phyloP scores from a whole-genome alignment of 2,797 vertebrate species.

The Iguana delicatissima region DNA sequence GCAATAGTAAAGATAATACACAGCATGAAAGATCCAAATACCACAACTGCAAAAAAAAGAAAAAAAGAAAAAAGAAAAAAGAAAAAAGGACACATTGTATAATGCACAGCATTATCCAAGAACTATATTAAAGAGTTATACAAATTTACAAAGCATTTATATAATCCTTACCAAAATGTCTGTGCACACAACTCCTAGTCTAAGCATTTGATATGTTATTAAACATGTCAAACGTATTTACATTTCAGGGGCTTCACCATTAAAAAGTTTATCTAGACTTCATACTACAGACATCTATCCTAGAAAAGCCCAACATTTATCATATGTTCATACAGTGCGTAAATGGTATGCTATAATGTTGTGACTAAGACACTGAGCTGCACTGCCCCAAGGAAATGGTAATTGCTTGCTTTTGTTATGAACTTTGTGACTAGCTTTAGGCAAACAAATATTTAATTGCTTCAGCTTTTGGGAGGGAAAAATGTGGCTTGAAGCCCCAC shows the following conservation, averaged over 20 bases:
- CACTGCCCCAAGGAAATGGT: not conserved
- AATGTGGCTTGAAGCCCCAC: no score
- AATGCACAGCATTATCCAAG: slow-evolving; percentile 51
- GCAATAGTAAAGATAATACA: not conserved
- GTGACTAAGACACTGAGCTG: not conserved
- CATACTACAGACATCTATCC: not conserved
- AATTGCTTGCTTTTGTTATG: not conserved
- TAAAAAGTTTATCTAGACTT: not conserved
- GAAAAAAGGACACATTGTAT: slow-evolving; percentile 16
- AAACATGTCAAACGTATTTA: no score
- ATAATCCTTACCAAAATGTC: slow-evolving; percentile 32
- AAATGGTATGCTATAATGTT: not conserved
- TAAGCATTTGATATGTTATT: not conserved
- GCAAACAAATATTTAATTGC: not conserved
- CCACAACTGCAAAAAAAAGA: slow-evolving; percentile 23
- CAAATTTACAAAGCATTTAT: slow-evolving; percentile 63
- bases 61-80: no score
- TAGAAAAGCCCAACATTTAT: not conserved
- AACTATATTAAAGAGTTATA: slow-evolving; percentile 48
- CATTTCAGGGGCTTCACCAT: not conserved
- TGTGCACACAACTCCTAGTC: not conserved
- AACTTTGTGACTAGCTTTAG: not conserved
- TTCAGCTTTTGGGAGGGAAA: not conserved
- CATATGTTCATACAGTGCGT: not conserved
- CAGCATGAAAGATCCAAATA: slow-evolving; percentile 45